phyloP scores from a whole-genome alignment of 2,113 vertebrate genomes.

The Hemiprocne comata region DNA sequence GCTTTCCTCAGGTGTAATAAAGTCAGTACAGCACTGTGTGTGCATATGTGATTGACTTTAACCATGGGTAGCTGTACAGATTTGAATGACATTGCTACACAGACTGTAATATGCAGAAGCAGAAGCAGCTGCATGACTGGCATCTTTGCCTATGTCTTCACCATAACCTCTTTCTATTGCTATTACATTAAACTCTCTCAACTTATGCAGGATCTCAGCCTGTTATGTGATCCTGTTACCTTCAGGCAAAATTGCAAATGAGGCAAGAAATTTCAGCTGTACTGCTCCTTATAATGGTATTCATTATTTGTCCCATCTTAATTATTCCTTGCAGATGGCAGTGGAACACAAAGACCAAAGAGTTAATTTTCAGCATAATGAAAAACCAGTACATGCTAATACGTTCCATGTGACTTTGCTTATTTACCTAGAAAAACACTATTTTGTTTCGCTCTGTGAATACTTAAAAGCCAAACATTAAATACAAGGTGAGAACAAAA shows the following conservation, averaged over 20 bases:
- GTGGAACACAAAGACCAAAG: constrained; percentile 19
- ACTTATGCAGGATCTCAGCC: constrained; percentile 31
- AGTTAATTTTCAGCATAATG: constrained; percentile 40
- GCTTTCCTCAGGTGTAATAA: background rate
- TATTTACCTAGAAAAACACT: constrained; percentile 1
- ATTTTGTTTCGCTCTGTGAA: background rate
- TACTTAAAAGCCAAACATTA: background rate
- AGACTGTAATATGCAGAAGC: background rate
- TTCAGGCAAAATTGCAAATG: constrained; percentile 59
- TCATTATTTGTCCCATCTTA: constrained; percentile 23
- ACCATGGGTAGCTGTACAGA: accelerated
- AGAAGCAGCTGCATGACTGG: background rate
- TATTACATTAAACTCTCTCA: background rate
- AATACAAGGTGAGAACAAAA: background rate
- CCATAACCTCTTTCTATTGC: background rate
- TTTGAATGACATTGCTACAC: background rate
- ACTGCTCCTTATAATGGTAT: constrained; percentile 5
- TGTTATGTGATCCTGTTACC: background rate
- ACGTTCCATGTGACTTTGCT: background rate
- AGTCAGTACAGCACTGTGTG: accelerated
- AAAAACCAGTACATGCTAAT: constrained; percentile 5
- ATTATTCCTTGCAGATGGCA: constrained; percentile 40
- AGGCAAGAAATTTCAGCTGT: constrained; percentile 57
- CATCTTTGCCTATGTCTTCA: background rate
- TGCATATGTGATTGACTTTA: background rate